Percentiles rank a stretch among this genome's conserved stretches.
Evolutionary conservation across 2,113 vertebrate species (phyloP).

Genomic region (Onychostoma macrolepis): DNA sequence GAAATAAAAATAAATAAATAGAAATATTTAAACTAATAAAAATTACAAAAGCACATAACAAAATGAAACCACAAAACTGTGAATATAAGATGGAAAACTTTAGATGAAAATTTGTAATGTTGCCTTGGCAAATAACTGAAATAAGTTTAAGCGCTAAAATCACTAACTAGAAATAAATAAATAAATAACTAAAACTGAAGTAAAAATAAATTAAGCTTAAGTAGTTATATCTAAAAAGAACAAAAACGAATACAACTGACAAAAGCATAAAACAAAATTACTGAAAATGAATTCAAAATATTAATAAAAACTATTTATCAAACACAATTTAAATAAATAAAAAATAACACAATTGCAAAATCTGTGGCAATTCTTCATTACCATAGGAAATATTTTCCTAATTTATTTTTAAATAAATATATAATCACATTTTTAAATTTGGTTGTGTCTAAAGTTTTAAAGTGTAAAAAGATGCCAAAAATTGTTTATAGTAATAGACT

Average conservation of each 20-base stretch:
- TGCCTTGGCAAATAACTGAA: background rate
- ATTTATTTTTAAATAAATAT: no score
- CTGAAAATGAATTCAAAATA: background rate
- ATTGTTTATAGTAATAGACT: background rate
- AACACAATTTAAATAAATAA: no score
- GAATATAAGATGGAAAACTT: no score
- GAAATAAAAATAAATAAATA: no score
- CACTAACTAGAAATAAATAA: background rate
- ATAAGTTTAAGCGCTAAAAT: background rate
- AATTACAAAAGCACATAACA: no score
- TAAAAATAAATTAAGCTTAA: no score
- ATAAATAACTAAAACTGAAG: background rate
- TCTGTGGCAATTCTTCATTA: background rate
- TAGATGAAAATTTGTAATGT: background rate
- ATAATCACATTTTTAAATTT: no score
- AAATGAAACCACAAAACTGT: no score
- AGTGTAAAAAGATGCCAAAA: background rate
- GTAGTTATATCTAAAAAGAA: background rate
- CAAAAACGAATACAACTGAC: background rate
- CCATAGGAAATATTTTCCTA: background rate
- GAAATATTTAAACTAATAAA: no score
- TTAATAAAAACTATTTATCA: background rate
- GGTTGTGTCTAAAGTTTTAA: background rate
- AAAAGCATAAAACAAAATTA: background rate
- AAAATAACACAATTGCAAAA: no score